phyloP scores from a whole-genome alignment of 1,140 invertebrate genomes.

The Eumeta japonica region DNA sequence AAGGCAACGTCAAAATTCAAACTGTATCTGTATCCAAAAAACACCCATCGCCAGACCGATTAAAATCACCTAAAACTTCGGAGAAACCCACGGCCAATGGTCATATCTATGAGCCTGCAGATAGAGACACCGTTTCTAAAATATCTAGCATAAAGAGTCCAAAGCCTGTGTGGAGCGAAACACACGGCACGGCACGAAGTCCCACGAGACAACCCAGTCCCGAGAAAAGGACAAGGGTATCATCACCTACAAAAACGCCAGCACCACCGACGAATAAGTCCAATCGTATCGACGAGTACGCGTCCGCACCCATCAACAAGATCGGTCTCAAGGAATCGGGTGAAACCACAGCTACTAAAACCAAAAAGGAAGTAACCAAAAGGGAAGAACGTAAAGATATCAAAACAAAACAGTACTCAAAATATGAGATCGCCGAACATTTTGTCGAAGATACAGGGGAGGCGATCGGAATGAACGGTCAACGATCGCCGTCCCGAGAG shows the following conservation, averaged over 20 bases:
- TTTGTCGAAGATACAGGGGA: constrained; percentile 16
- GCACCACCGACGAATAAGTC: constrained; percentile 30
- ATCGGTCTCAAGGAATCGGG: constrained; percentile 36
- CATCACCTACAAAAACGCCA: constrained; percentile 30
- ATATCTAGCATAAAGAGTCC: constrained; percentile 19
- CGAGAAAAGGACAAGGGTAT: constrained; percentile 32
- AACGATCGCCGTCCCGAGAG: constrained; percentile 36
- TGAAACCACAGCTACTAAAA: constrained; percentile 22
- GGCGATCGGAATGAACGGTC: constrained; percentile 21
- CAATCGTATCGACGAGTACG: constrained; percentile 49
- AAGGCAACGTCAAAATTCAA: constrained; percentile 2
- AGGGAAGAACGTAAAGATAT: constrained; percentile 12
- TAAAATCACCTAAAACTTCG: constrained; percentile 15
- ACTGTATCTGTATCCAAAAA: constrained; percentile 7
- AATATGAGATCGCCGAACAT: constrained; percentile 4
- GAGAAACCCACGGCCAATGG: constrained; percentile 21
- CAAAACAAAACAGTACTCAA: background rate
- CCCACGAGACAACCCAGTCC: constrained; percentile 30
- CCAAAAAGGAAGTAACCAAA: constrained; percentile 19
- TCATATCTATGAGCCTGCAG: constrained; percentile 20
- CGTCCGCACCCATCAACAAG: constrained; percentile 54
- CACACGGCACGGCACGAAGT: constrained; percentile 26
- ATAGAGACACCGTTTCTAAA: too few relatives aligned
- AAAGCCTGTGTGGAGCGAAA: constrained; percentile 19
- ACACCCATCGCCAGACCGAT: constrained; percentile 11